Evolutionary conservation across 2,888 invertebrate species (phyloP), one percentile per base, ranked within the genome.

Genomic region (Drosophila sordidula): DNA sequence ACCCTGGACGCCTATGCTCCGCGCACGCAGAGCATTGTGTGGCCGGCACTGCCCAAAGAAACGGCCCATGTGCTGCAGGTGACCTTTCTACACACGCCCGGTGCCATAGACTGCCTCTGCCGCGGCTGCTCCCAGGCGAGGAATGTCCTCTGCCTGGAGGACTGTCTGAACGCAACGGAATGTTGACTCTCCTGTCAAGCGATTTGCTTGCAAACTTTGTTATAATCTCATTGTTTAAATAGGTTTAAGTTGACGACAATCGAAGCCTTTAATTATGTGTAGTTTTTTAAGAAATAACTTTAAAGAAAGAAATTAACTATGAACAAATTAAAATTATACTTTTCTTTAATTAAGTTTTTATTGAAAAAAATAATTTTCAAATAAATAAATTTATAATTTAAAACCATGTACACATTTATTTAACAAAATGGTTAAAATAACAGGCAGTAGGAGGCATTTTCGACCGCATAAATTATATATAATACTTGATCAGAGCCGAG

Each of bases 1-100:
- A 65, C 47, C 26, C 55, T 87, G 46, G 82, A 82, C 50, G 62
- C 63, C 8, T 82, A 82, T 52, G 81, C 87, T 54, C 81, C 81
- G 29, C 84, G 87, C 14, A 61, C 82, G 39, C 82, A 79, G 58
- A 87, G 82, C 51, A 82, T 82, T 64, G 79, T 85, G 39, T 87
- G 87, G 85, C 82, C 82, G 5, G n/a, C 59, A 1, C 5, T 87
- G 47, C 78, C 81, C 6, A 47, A 63, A 16, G 71, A 71, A 18
- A 66, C 84, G 1, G 66, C 74, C n/a, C 58, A 22, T 29, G 80
- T 83, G n/a, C 38, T 74, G 26, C 74, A 86, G 46, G 5, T 80
- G 34, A 87, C 71, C 47, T 86, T 86, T 55, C 65, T 77, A 11
- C 84, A 86, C 26, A 39, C 62, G 8, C 50, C 81, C 16, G 70